These are phyloP conservation scores for Phoeniculus purpureus DNA, from an alignment of 2,797 vertebrate species.

Conservation along the genomic window DNA sequence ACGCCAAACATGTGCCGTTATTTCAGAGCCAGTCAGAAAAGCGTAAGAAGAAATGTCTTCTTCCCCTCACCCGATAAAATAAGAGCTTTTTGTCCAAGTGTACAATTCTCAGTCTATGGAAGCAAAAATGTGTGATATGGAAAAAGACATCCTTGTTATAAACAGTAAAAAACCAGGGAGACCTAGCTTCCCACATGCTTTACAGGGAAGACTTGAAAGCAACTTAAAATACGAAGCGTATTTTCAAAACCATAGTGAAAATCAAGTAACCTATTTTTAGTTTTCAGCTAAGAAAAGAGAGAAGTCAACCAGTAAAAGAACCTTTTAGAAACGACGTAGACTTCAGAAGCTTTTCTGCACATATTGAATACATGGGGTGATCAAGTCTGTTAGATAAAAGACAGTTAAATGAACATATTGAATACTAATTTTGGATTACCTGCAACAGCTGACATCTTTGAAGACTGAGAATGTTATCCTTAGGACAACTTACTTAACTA, in stretches of 20 bases:
- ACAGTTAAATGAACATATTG: not conserved
- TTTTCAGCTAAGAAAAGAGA: not conserved
- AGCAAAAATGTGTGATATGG: not conserved
- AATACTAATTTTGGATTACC: conserved; percentile 36
- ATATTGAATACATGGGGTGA: not conserved
- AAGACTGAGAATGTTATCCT: not conserved
- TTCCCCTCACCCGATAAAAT: not conserved
- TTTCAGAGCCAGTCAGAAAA: not conserved
- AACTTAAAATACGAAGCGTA: not conserved
- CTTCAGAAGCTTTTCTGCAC: not conserved
- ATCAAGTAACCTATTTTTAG: not conserved
- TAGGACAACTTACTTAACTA: not conserved
- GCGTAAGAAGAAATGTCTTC: not conserved
- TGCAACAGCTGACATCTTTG: conserved; percentile 62
- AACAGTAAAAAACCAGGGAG: not conserved
- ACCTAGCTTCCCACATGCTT: not conserved
- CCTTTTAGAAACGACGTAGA: not conserved
- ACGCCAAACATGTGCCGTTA: accelerated
- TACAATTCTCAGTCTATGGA: not conserved
- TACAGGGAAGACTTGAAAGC: not conserved
- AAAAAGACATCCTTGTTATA: not conserved
- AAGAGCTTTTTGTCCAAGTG: not conserved
- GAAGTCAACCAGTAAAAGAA: not conserved
- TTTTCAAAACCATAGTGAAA: not conserved
- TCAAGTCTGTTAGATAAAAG: not conserved